Conservation (phyloP, 1,140 invertebrate species). For the Drosophila carrolli region DNA sequence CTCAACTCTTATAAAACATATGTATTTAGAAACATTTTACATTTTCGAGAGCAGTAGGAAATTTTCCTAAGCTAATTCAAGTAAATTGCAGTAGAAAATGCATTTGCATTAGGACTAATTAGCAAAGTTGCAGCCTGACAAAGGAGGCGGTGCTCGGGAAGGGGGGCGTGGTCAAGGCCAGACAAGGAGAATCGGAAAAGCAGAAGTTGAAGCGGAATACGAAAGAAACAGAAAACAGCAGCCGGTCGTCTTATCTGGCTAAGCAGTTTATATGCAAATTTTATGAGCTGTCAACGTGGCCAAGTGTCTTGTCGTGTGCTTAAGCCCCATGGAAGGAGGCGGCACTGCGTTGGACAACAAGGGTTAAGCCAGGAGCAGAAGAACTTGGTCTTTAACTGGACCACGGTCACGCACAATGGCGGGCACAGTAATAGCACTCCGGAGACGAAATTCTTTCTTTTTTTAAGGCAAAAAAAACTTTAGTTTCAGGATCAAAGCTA, state of each 20-base stretch:
- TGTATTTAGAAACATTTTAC: neutral
- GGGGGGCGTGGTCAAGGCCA: slow-evolving; percentile 32
- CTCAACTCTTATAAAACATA: neutral
- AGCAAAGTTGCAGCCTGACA: slow-evolving; percentile 28
- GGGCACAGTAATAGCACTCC: neutral
- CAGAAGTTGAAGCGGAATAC: neutral
- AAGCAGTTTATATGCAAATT: slow-evolving; percentile 67
- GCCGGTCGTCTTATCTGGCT: slow-evolving; percentile 23
- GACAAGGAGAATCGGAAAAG: slow-evolving; percentile 13
- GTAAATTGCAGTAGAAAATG: slow-evolving; percentile 29
- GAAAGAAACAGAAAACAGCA: neutral
- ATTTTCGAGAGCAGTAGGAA: neutral
- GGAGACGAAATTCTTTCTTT: no score
- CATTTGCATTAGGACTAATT: slow-evolving; percentile 39
- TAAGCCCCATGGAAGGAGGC: slow-evolving; percentile 24
- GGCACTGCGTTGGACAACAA: slow-evolving; percentile 21
- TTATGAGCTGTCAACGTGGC: slow-evolving; percentile 64
- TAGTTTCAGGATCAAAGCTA: no score
- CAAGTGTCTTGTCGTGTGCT: slow-evolving; percentile 49
- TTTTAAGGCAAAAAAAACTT: no score
- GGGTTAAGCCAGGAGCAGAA: slow-evolving; percentile 32
- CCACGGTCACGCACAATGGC: slow-evolving; percentile 3
- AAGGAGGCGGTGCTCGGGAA: no score
- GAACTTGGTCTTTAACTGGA: slow-evolving; percentile 31
- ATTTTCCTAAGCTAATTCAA: slow-evolving; percentile 10